A percentile compares a stretch with the other conserved stretches of the same genome.
Conservation (phyloP, 2,888 invertebrate species). For the Saturnia japonica region DNA sequence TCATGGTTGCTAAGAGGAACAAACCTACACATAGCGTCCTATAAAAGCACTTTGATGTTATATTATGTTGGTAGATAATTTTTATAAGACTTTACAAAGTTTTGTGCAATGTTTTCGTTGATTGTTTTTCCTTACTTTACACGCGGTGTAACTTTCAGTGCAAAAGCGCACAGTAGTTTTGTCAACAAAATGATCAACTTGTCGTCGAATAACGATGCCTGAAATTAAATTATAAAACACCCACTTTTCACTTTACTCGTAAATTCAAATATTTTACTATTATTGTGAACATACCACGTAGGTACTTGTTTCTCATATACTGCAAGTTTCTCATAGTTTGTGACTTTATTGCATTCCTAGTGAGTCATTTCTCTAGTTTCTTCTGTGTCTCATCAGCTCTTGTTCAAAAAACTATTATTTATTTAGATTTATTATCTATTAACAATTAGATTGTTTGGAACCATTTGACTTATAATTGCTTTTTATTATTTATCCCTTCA, state of each 20-base stretch:
- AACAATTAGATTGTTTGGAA: not conserved
- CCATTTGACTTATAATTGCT: not conserved
- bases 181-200: not conserved
- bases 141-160: not conserved
- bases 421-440: not conserved
- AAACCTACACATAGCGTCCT: not conserved
- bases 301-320: not conserved
- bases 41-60: not conserved
- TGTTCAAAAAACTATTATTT: not conserved
- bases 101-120: not conserved
- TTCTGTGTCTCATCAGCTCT: not conserved
- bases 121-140: not conserved
- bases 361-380: not conserved
- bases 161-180: not conserved
- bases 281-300: not conserved
- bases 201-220: slow-evolving; percentile 1
- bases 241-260: not conserved
- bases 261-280: not conserved
- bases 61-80: no score
- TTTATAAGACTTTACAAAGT: not conserved
- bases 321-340: not conserved
- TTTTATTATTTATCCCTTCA: not conserved
- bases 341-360: not conserved
- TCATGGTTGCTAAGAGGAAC: not conserved
- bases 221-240: slow-evolving; percentile 4